A percentile compares a stretch with the other conserved stretches of the same genome.
Conservation (phyloP, 2,797 vertebrate genomes). For the Myiothlypis coronata region DNA sequence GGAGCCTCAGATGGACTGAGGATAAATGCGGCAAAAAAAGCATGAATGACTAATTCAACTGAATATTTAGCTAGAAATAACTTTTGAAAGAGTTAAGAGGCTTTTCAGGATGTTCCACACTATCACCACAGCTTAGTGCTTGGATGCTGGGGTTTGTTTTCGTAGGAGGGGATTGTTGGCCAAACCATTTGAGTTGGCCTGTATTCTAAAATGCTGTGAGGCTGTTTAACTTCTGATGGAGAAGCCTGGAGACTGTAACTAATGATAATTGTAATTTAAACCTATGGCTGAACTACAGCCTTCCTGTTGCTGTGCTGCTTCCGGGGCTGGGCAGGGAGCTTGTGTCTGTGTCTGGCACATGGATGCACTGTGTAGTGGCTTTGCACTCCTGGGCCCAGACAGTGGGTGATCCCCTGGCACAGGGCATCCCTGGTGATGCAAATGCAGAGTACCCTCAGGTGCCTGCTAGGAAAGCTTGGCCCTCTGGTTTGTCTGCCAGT, state of each 20-base stretch:
- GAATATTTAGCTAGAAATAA: background rate
- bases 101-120: background rate
- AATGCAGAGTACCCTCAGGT: background rate
- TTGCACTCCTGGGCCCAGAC: background rate
- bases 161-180: background rate
- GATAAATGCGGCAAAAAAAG: background rate
- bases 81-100: background rate
- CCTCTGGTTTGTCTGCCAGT: background rate
- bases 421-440: background rate
- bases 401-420: background rate
- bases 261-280: background rate
- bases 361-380: background rate
- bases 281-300: background rate
- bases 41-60: background rate
- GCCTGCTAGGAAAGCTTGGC: background rate
- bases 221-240: background rate
- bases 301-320: background rate
- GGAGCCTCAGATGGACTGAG: background rate
- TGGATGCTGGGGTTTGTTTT: background rate
- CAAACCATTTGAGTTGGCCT: background rate
- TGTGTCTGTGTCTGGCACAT: accelerated
- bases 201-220: background rate
- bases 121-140: background rate
- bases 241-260: background rate
- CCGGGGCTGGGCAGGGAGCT: background rate